These are phyloP conservation scores for Heliothis peltigera DNA, from an alignment of 2,888 invertebrate genomes.

Conservation along the genomic window DNA sequence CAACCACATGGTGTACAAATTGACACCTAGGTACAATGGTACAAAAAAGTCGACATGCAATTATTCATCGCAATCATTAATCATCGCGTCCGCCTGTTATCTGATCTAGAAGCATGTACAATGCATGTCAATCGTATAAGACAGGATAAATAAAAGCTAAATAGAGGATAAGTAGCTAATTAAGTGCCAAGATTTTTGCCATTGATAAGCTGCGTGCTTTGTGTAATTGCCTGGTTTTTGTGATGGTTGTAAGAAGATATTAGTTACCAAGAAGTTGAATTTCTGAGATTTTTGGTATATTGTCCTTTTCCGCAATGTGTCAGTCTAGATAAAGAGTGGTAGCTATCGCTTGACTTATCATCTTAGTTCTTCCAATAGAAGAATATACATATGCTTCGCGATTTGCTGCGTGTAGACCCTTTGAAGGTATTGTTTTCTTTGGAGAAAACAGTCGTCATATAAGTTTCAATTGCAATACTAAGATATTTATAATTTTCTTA, in stretches of 20 bases:
- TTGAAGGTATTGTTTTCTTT: neutral
- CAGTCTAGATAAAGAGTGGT: too few relatives aligned
- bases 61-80: slow-evolving; percentile 47
- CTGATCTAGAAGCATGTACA: slow-evolving; percentile 32
- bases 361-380: too few relatives aligned
- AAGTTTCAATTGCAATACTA: slow-evolving; percentile 4
- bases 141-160: slow-evolving; percentile 40
- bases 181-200: neutral
- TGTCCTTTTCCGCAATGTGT: too few relatives aligned
- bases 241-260: neutral
- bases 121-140: slow-evolving; percentile 40
- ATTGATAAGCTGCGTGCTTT: neutral
- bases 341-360: too few relatives aligned
- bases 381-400: too few relatives aligned
- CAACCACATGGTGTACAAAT: slow-evolving; percentile 8
- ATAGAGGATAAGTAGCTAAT: slow-evolving; percentile 1
- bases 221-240: neutral
- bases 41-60: slow-evolving; percentile 42
- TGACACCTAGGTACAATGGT: slow-evolving; percentile 10
- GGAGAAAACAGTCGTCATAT: neutral
- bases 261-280: neutral
- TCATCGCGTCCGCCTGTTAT: slow-evolving; percentile 37
- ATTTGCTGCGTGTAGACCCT: too few relatives aligned
- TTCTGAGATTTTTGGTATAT: too few relatives aligned
- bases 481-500: slow-evolving; percentile 41